Evolutionary conservation across 2,888 invertebrate species (phyloP), one percentile per base, ranked within the genome.

Genomic region (Pachymerium ferrugineum): DNA sequence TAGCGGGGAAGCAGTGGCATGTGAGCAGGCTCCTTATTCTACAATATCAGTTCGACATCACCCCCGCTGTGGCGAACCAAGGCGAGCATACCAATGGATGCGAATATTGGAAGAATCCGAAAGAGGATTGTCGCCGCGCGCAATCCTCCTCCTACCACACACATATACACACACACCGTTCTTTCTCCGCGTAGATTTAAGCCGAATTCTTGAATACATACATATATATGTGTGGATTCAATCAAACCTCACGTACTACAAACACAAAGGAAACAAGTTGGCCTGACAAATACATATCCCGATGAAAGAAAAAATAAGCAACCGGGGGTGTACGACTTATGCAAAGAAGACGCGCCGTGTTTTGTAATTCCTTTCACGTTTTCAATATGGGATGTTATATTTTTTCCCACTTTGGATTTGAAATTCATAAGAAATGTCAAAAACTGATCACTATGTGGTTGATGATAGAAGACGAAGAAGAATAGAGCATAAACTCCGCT

Each of bases 1-100:
- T 62, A 25, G 35, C 35, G 71, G 71, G 71, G 71, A 35, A 35
- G 71, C 38, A 35, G 71, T 29, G 71, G 72, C 47, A 72, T 54
- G 30, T 47, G 30, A 29, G 47, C 47, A 30, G 70, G 70, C 31
- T 28, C 71, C 38, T 71, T 71, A 71, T 35, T 71, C 42, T 31
- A 71, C 33, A 71, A 71, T 71, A 71, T 71, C 71, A 38, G 42
- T 33, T 31, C 71, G 71, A 71, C 71, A 71, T 71, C 33, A 35
- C 71, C 71, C 71, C 71, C 38, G 71, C 71, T 71, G 71, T 28
- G 71, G 35, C 35, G 71, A 35, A 28, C 28, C 71, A 38, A 38
- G 35, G 71, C 28, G 28, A 31, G 71, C 35, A 71, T 71, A 71
- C 71, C 28, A 71, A 71, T 71, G 71, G 33, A 35, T 28, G 71